Evolutionary conservation across 2,888 invertebrate species (phyloP).

Genomic region (Caenorhabditis plicata): DNA sequence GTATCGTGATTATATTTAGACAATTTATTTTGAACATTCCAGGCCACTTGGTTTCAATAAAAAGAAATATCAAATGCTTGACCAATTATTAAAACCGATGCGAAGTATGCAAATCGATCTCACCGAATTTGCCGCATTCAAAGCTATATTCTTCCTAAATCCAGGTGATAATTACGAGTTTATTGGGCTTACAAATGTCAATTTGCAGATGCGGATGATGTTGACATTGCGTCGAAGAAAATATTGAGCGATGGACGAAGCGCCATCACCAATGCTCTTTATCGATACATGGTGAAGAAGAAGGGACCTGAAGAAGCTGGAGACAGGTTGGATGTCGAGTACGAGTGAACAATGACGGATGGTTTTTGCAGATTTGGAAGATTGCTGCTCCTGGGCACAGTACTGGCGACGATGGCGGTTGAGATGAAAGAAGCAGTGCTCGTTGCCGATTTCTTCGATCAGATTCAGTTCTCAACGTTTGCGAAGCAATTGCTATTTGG

Average conservation of each 20-base stretch:
- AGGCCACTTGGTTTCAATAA: slow-evolving; percentile 50
- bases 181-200: too few species aligned
- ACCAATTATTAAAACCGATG: slow-evolving; percentile 61
- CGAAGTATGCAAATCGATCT: slow-evolving; percentile 56
- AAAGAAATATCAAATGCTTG: slow-evolving; percentile 61
- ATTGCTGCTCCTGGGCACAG: slow-evolving; percentile 60
- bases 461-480: slow-evolving; percentile 58
- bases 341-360: not conserved
- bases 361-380: slow-evolving; percentile 51
- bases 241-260: slow-evolving; percentile 51
- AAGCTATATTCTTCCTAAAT: slow-evolving; percentile 64
- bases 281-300: slow-evolving; percentile 58
- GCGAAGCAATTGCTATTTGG: slow-evolving; percentile 61
- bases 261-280: slow-evolving; percentile 60
- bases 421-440: slow-evolving; percentile 64
- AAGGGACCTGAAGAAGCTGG: slow-evolving; percentile 58
- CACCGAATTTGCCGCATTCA: slow-evolving; percentile 63
- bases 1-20: slow-evolving; percentile 16
- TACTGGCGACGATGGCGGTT: slow-evolving; percentile 62
- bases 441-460: slow-evolving; percentile 64
- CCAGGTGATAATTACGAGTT: slow-evolving; percentile 40
- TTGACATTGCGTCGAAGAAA: slow-evolving; percentile 44
- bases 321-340: too few species aligned
- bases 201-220: slow-evolving; percentile 60
- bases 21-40: not conserved